A percentile compares a stretch with the other conserved stretches of the same genome.
These are phyloP conservation scores for Thaleichthys pacificus DNA, from an alignment of 2,797 vertebrate species.

Conservation along the genomic window DNA sequence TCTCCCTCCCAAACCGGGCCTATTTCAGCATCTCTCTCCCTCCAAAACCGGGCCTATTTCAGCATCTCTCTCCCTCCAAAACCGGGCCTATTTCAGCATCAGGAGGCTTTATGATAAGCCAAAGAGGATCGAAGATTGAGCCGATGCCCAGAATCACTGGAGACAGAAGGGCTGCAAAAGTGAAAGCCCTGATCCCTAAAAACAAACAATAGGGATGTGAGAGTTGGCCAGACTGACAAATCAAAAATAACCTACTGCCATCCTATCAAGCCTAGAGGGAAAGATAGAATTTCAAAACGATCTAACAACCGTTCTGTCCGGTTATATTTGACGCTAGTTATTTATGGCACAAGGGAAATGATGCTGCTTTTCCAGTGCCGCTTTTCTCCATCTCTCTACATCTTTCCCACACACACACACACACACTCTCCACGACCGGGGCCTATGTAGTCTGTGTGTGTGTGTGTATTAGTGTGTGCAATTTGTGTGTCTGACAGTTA, in stretches of 20 bases:
- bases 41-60: too few relatives aligned
- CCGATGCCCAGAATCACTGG: conserved; percentile 4
- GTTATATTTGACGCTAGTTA: conserved; percentile 21
- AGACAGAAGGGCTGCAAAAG: conserved; percentile 8
- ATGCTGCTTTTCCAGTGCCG: conserved; percentile 21
- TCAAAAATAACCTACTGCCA: not conserved
- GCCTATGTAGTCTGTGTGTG: conserved; percentile 39
- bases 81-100: conserved; percentile 9
- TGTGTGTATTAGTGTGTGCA: conserved; percentile 26
- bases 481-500: conserved; percentile 17
- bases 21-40: too few relatives aligned
- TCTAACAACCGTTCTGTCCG: conserved; percentile 14
- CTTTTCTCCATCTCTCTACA: not conserved
- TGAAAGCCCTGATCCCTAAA: conserved; percentile 33
- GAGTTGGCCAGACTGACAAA: conserved; percentile 24
- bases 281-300: conserved; percentile 18
- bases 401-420: conserved; percentile 6
- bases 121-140: conserved; percentile 20
- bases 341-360: not conserved
- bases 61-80: too few relatives aligned
- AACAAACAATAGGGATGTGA: conserved; percentile 41
- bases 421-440: too few relatives aligned
- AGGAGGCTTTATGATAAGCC: conserved; percentile 29
- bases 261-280: not conserved
- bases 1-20: too few relatives aligned